Evolutionary conservation across 2,113 vertebrate genomes (phyloP), one percentile per base, ranked within the genome.

Genomic region (Alethe castanea): DNA sequence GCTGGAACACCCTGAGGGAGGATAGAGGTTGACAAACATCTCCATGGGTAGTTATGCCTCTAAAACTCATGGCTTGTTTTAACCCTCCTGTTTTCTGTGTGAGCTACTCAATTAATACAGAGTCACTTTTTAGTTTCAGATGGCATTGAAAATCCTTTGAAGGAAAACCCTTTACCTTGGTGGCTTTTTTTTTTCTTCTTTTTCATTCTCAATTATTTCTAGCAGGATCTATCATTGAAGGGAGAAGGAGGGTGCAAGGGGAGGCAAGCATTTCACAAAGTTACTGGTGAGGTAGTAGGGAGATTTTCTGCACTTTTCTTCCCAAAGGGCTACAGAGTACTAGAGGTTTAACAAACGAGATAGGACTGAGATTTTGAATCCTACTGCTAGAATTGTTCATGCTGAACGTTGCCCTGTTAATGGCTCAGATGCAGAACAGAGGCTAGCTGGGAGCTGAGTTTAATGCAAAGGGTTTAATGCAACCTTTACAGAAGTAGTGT

Each of bases 151-250:
- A 89, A 76, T 24, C 22, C 26, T 67, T 35, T 53, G 11, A 18
- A 29, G 36, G 19, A 52, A 52, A 52, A 52, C 28, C 25, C 11
- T 59, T 90, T 81, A 53, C 8, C 24, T 70, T 70, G 12, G 8
- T 48, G 6, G 6, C 3, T 20, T 66, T 29, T 19, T 9, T 25
- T 44, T 16, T 14, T 2, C 7, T 14, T 29, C 2, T n/a, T n/a
- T 40, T 48, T 14, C 1, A 5, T 76, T 65, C 50, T 45, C 53
- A 19, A 11, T 2, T 2, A 8, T 59, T 73, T 69, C n/a, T 86
- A 33, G 8, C 6, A 0, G 31, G 52, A 38, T 40, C 48, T 40
- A 8, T 61, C 20, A 52, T 57, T 66, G 42, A 76, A 70, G 15
- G 47, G 19, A 64, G 19, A 45, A 74, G 11, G 47, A 60, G 6